Conservation (phyloP, 2,797 vertebrate genomes). For the Naso thynnoides region DNA sequence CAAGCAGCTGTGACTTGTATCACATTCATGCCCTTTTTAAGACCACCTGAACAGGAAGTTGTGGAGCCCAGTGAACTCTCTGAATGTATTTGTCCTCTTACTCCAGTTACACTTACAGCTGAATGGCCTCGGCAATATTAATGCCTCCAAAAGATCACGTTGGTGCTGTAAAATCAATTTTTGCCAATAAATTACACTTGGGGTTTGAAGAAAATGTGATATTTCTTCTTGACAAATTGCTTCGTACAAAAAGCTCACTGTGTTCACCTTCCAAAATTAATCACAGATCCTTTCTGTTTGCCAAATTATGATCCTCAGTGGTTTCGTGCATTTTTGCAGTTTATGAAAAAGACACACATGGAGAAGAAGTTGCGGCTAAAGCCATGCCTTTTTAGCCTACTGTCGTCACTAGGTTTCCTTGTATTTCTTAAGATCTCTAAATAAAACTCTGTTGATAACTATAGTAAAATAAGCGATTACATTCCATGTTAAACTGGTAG, state of each 20-base stretch:
- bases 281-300: constrained; percentile 19
- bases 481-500: not conserved
- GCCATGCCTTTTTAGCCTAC: constrained; percentile 10
- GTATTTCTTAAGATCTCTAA: not conserved
- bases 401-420: not conserved
- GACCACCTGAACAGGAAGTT: not conserved
- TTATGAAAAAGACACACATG: constrained; percentile 1
- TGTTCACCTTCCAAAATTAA: constrained; percentile 38
- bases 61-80: not conserved
- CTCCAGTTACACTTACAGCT: not conserved
- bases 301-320: constrained; percentile 16
- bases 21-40: constrained; percentile 7
- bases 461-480: not conserved
- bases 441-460: not conserved
- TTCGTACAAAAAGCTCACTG: not conserved
- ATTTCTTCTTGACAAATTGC: constrained; percentile 34
- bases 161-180: constrained; percentile 39
- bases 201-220: constrained; percentile 15
- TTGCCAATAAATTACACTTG: constrained; percentile 25
- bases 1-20: constrained; percentile 3
- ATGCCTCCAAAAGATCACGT: constrained; percentile 7
- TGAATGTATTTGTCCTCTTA: constrained; percentile 13
- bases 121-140: constrained; percentile 19
- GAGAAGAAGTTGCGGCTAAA: constrained; percentile 18
- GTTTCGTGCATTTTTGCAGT: constrained; percentile 18